Conservation (phyloP, 2,113 vertebrate species). For the Eurystomus gularis region DNA sequence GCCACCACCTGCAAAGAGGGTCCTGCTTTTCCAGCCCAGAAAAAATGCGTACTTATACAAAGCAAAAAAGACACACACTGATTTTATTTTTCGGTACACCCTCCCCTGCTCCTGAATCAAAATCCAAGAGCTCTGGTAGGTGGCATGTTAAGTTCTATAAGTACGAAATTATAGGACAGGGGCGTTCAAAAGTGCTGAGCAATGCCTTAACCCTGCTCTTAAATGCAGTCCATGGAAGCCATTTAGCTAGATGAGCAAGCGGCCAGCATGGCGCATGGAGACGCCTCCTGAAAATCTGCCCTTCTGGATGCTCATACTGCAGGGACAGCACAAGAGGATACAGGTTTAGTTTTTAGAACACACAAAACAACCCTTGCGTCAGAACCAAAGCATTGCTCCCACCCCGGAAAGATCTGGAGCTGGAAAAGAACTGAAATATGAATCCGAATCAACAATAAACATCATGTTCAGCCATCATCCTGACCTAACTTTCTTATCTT, state of each 20-base stretch:
- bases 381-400: not conserved
- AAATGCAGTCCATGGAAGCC: not conserved
- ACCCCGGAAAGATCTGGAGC: not conserved
- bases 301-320: not conserved
- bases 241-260: not conserved
- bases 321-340: not conserved
- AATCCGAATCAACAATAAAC: not conserved
- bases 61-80: rapidly evolving
- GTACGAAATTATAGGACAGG: not conserved
- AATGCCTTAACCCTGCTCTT: not conserved
- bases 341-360: not conserved
- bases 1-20: not conserved
- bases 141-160: not conserved
- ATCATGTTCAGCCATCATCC: not conserved
- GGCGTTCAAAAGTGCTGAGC: not conserved
- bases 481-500: not conserved
- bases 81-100: not conserved
- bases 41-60: not conserved
- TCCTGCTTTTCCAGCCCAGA: not conserved
- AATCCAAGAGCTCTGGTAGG: not conserved
- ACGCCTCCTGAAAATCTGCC: not conserved
- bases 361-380: not conserved
- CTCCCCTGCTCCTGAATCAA: not conserved
- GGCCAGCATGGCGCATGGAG: not conserved
- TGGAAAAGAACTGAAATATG: not conserved